These are phyloP conservation scores for Amiota mariae DNA, from an alignment of 2,888 invertebrate genomes.

Conservation along the genomic window DNA sequence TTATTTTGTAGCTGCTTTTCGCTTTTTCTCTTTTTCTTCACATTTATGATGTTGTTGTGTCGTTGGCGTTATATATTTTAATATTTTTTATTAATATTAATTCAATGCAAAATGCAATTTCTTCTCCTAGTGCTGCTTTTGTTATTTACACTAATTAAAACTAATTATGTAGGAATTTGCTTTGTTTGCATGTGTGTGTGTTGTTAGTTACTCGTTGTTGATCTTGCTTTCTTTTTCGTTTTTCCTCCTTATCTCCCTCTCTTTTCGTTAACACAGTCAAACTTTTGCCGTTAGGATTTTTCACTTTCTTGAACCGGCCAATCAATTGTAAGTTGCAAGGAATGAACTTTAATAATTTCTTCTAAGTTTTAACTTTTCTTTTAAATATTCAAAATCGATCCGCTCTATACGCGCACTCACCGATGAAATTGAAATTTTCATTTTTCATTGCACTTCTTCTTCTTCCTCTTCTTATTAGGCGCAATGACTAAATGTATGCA, in stretches of 20 bases:
- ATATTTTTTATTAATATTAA: not conserved
- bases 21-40: conserved; percentile 25
- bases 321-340: too few species aligned
- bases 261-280: too few species aligned
- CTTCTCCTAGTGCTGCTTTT: conserved; percentile 2
- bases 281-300: not conserved
- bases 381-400: too few species aligned
- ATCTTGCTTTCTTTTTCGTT: conserved; percentile 39
- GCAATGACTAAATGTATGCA: too few species aligned
- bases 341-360: too few species aligned
- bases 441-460: too few species aligned
- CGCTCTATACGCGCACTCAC: too few species aligned
- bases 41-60: conserved; percentile 24
- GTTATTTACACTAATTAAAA: conserved; percentile 31
- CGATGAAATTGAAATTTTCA: too few species aligned
- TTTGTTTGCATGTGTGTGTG: conserved; percentile 25
- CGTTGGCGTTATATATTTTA: conserved; percentile 36
- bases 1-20: conserved; percentile 45
- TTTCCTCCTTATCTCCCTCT: too few species aligned
- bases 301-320: not conserved
- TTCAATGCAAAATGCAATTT: conserved; percentile 14
- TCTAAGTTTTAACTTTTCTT: too few species aligned
- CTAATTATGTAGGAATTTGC: conserved; percentile 23
- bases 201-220: conserved; percentile 28
- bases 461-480: too few species aligned